Percentiles rank a stretch among this genome's conserved stretches.
phyloP scores from a whole-genome alignment of 2,113 vertebrate species.

The Perccottus glenii region DNA sequence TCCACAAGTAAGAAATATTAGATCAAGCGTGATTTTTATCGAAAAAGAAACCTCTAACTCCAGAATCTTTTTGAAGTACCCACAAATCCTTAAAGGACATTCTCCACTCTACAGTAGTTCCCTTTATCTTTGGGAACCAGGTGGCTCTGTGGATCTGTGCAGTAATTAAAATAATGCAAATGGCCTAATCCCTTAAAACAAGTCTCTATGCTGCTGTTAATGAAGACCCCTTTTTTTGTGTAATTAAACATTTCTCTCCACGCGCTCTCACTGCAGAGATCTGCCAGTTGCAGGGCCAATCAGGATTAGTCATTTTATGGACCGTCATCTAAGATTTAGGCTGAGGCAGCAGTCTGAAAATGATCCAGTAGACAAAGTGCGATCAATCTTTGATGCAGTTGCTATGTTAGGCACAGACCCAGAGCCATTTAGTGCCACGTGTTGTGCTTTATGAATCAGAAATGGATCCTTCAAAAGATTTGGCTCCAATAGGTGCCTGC shows the following conservation, averaged over 20 bases:
- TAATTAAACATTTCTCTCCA: conserved; percentile 52
- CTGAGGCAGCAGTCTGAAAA: no score
- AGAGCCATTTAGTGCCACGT: no score
- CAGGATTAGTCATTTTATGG: conserved; percentile 39
- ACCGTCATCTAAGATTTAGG: conserved; percentile 12
- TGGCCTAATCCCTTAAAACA: conserved; percentile 65
- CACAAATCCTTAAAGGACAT: conserved; percentile 29
- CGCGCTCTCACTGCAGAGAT: conserved; percentile 12
- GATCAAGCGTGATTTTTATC: conserved; percentile 3
- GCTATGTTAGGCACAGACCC: background rate
- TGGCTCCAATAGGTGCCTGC: no score
- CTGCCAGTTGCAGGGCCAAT: conserved; percentile 28
- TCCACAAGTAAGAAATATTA: conserved; percentile 21
- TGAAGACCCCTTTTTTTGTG: conserved; percentile 47
- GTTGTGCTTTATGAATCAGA: no score
- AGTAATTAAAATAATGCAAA: conserved; percentile 81
- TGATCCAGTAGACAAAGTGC: no score
- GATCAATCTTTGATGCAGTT: conserved; percentile 34
- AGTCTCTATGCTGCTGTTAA: conserved; percentile 62
- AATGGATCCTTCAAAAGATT: no score
- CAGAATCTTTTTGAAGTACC: conserved; percentile 36
- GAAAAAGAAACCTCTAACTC: conserved; percentile 5
- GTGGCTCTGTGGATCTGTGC: conserved; percentile 63
- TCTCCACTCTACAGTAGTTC: no score
- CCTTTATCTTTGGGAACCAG: conserved; percentile 73